Conservation (phyloP, 2,888 invertebrate species). For the Xylophagus ater region DNA sequence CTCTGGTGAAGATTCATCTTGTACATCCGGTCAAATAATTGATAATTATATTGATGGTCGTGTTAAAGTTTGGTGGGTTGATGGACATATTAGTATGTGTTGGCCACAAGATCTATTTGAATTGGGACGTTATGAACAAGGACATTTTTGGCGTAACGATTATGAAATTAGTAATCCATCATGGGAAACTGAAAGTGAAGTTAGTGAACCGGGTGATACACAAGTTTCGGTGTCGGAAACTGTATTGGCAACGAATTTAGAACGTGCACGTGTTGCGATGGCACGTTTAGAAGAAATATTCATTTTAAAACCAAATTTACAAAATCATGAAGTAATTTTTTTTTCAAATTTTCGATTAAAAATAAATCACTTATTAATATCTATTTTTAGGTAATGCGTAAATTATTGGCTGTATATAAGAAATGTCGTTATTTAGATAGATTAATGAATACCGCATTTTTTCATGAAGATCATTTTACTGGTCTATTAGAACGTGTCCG, state of each 20-base stretch:
- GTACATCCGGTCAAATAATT: constrained; percentile 79
- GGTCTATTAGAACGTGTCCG: constrained; percentile 64
- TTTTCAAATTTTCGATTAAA: constrained; percentile 4
- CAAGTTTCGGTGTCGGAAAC: constrained; percentile 43
- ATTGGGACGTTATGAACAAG: constrained; percentile 64
- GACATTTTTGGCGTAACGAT: constrained; percentile 59
- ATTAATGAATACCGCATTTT: constrained; percentile 73
- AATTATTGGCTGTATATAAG: constrained; percentile 69
- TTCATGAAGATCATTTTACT: constrained; percentile 71
- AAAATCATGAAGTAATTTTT: constrained; percentile 53
- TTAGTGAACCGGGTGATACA: constrained; percentile 30
- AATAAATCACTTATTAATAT: constrained; percentile 3
- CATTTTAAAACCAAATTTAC: constrained; percentile 60
- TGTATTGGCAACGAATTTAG: constrained; percentile 63
- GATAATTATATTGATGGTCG: constrained; percentile 79
- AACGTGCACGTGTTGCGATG: constrained; percentile 64
- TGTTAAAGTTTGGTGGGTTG: constrained; percentile 89
- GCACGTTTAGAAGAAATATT: constrained; percentile 67
- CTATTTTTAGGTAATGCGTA: constrained; percentile 52
- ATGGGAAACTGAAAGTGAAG: constrained; percentile 74
- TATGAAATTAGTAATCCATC: no score
- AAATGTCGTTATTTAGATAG: constrained; percentile 79
- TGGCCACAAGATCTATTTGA: constrained; percentile 88
- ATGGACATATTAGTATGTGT: constrained; percentile 72
- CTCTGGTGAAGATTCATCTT: constrained; percentile 56